Evolutionary conservation across 2,113 vertebrate genomes (phyloP), one percentile per base, ranked within the genome.

Genomic region (Mastomys coucha): DNA sequence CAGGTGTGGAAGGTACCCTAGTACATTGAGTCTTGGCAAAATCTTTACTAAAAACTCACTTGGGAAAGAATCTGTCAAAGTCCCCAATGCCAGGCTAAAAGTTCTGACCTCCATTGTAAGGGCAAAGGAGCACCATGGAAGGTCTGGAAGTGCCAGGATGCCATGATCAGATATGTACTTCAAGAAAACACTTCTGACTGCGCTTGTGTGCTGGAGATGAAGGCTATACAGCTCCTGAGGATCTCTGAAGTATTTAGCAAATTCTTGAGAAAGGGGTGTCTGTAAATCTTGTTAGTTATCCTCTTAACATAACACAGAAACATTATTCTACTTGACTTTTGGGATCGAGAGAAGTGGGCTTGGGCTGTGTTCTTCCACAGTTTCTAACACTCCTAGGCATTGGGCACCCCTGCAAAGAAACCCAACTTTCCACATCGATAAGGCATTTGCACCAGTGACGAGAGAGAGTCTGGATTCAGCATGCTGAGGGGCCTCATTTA

Each of bases 211-310:
- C 89, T 91, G 89, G 86, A 93, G 87, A 94, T 76, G 94, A 96
- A 95, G 56, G 75, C 95, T 96, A 91, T 91, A 91, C 56, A 97
- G 14, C 63, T 97, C 90, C 65, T 76, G 95, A 89, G 88, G 60
- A 77, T 60, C 53, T 94, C 92, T 86, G 88, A 93, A 80, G 91
- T 88, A 36, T 80, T 75, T 94, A 76, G 91, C 58, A 97, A 67
- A 49, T 89, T 94, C 69, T 91, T 56, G 36, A 95, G 92, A 65
- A 92, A 97, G 42, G 65, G 20, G 45, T 49, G 7, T 89, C 58
- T 90, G 7, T 95, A 85, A 93, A 92, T 93, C 60, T 94, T 28
- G 33, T 49, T 87, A 81, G 92, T 91, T 89, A 77, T 89, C 86
- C 89, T 89, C 77, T 91, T 92, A 76, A 95, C 67, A 49, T 84